These are phyloP conservation scores for Sphenodon punctatus DNA, from an alignment of 2,797 vertebrate species.

Conservation along the genomic window DNA sequence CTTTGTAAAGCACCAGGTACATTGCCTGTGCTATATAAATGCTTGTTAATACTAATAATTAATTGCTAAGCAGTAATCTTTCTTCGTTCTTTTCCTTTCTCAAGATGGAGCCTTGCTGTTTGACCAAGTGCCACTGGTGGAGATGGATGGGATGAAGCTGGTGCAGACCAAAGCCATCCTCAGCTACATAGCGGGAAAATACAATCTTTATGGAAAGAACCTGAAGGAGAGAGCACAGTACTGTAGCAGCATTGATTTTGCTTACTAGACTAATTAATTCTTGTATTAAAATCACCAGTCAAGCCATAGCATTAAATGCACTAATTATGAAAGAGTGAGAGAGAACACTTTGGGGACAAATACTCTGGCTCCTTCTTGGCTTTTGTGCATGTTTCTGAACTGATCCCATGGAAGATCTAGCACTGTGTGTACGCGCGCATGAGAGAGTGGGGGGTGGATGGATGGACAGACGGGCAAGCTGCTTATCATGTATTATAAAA, in stretches of 20 bases:
- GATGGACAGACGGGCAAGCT: neutral
- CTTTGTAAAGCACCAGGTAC: too few relatives aligned
- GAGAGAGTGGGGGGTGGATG: neutral
- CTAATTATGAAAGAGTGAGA: neutral
- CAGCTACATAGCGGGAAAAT: slow-evolving; percentile 86
- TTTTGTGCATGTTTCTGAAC: slow-evolving; percentile 16
- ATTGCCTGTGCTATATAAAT: too few relatives aligned
- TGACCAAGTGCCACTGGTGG: slow-evolving; percentile 89
- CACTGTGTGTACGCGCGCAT: neutral
- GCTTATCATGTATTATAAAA: neutral
- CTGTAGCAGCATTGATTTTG: neutral
- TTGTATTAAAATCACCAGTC: neutral
- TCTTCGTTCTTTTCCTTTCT: neutral
- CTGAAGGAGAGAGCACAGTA: slow-evolving; percentile 85
- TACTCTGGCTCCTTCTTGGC: neutral
- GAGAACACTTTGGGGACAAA: neutral
- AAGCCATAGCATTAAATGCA: neutral
- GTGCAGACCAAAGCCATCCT: slow-evolving; percentile 84
- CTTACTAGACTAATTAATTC: neutral
- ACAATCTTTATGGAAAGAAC: slow-evolving; percentile 86
- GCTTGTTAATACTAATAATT: too few relatives aligned
- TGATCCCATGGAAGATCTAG: neutral
- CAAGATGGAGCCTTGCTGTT: slow-evolving; percentile 86
- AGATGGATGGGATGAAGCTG: slow-evolving; percentile 87
- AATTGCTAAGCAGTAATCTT: slow-evolving; percentile 6